A percentile compares a stretch with the other conserved stretches of the same genome.
Conservation (phyloP, 2,888 invertebrate species). For the Brachyptera putata region DNA sequence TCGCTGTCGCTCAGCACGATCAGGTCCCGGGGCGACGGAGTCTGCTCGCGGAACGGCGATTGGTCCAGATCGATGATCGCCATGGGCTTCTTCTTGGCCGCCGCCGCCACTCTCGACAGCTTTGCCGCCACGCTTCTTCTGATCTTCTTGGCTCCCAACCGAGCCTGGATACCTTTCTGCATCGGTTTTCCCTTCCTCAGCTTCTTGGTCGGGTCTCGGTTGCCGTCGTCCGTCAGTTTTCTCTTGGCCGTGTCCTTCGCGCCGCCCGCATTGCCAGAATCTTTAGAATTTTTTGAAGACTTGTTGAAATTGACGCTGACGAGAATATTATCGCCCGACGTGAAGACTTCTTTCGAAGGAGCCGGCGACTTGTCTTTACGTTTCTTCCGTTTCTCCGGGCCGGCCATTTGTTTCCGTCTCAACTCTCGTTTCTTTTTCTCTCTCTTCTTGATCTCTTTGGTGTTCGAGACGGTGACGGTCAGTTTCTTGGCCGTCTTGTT, state of each 20-base stretch:
- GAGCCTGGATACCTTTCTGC: slow-evolving; percentile 36
- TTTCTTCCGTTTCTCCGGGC: slow-evolving; percentile 36
- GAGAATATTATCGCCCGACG: slow-evolving; percentile 87
- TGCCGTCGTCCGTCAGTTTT: slow-evolving; percentile 39
- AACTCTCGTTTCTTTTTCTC: slow-evolving; percentile 42
- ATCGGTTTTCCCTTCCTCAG: slow-evolving; percentile 44
- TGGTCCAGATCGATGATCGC: slow-evolving; percentile 82
- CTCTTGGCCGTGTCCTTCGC: slow-evolving; percentile 27
- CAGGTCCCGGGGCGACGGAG: slow-evolving; percentile 73
- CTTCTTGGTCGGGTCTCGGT: slow-evolving; percentile 40
- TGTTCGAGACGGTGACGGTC: slow-evolving; percentile 56
- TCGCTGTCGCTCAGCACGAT: slow-evolving; percentile 84
- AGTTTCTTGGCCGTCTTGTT: slow-evolving; percentile 49
- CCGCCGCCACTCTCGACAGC: slow-evolving; percentile 41
- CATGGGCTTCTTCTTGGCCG: slow-evolving; percentile 63
- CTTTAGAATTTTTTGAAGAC: slow-evolving; percentile 41
- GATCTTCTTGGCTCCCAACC: slow-evolving; percentile 32
- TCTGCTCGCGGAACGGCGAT: slow-evolving; percentile 78
- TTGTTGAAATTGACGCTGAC: slow-evolving; percentile 85
- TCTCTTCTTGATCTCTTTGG: slow-evolving; percentile 45
- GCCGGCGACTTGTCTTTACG: slow-evolving; percentile 48
- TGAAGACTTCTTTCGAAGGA: slow-evolving; percentile 86
- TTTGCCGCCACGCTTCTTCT: slow-evolving; percentile 36
- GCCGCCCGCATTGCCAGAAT: slow-evolving; percentile 42
- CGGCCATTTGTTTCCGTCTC: slow-evolving; percentile 41